These are phyloP conservation scores for Melieria picta DNA, from an alignment of 2,888 invertebrate genomes.

Conservation along the genomic window DNA sequence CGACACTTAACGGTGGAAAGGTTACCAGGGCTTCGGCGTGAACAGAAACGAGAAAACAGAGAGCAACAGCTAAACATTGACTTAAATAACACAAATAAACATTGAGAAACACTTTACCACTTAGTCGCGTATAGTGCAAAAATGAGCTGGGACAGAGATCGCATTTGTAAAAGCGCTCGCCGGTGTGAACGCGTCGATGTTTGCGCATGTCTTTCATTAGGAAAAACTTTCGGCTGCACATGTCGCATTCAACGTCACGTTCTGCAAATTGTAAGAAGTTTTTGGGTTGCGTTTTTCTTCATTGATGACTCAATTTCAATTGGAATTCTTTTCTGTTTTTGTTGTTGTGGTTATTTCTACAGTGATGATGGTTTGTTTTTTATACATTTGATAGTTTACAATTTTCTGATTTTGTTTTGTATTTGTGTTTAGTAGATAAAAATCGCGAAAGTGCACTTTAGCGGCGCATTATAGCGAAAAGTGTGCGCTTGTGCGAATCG, in stretches of 20 bases:
- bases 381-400: not conserved
- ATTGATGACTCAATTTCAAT: not conserved
- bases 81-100: no score
- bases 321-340: not conserved
- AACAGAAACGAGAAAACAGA: no score
- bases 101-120: slow-evolving; percentile 46
- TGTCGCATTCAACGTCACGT: slow-evolving; percentile 51
- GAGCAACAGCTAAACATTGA: no score
- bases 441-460: no score
- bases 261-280: slow-evolving; percentile 48
- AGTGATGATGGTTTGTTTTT: not conserved
- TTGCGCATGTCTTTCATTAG: slow-evolving; percentile 54
- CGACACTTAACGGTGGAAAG: no score
- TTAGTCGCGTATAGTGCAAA: slow-evolving; percentile 52
- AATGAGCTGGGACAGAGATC: slow-evolving; percentile 52
- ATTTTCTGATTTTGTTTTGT: not conserved
- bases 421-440: not conserved
- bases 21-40: no score
- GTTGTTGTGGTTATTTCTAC: not conserved
- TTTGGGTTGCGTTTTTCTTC: not conserved
- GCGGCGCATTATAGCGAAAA: no score
- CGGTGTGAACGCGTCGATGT: slow-evolving; percentile 53
- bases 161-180: slow-evolving; percentile 57
- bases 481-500: no score
- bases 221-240: slow-evolving; percentile 50